phyloP scores from a whole-genome alignment of 2,797 vertebrate genomes.

The Thaleichthys pacificus region DNA sequence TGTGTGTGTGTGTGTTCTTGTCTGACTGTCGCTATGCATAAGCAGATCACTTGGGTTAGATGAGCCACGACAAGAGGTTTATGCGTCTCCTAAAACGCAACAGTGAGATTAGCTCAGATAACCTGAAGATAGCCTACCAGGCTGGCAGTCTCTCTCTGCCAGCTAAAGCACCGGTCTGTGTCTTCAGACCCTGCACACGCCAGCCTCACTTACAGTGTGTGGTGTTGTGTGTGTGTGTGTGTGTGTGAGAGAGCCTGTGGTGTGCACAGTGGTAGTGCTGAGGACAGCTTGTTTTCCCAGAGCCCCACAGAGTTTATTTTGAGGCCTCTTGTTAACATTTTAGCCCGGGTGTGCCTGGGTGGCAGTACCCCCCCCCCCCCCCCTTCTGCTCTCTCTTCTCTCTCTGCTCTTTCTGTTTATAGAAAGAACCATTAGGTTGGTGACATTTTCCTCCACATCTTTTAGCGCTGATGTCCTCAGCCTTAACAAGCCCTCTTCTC shows the following conservation, averaged over 20 bases:
- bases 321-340: constrained; percentile 1
- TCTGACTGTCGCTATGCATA: not conserved
- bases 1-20: not conserved
- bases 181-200: too few relatives aligned
- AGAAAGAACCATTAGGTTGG: not conserved
- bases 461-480: not conserved
- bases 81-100: not conserved
- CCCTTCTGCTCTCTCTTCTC: not conserved
- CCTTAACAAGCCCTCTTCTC: not conserved
- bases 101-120: constrained; percentile 6
- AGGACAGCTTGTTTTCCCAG: not conserved
- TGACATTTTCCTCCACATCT: not conserved
- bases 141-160: not conserved
- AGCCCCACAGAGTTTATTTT: not conserved
- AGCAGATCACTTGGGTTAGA: constrained; percentile 2
- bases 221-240: not conserved
- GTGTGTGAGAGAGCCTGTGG: not conserved
- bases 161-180: too few relatives aligned
- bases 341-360: not conserved
- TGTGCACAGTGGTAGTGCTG: not conserved
- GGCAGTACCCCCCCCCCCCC: not conserved
- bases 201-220: too few relatives aligned
- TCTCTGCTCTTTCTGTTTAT: constrained; percentile 5
- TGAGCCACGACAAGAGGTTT: constrained; percentile 7
- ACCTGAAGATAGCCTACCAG: not conserved